These are phyloP conservation scores for Cirrhinus mrigala DNA, from an alignment of 2,797 vertebrate genomes.

Conservation along the genomic window DNA sequence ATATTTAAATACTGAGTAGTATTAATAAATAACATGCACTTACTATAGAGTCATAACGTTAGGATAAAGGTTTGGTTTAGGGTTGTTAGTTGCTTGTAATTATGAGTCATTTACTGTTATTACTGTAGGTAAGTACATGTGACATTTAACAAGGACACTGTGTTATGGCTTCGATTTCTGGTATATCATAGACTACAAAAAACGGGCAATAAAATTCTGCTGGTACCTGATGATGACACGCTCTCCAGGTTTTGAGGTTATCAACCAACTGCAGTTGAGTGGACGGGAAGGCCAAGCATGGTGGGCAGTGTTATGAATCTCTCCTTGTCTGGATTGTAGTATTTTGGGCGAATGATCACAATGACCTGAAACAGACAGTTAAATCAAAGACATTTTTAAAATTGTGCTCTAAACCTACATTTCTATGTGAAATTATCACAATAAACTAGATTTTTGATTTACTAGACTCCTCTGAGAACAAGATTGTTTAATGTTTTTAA, in stretches of 20 bases:
- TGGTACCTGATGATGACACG: constrained; percentile 83
- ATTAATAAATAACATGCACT: background rate
- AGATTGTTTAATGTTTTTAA: no score
- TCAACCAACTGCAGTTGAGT: constrained; percentile 83
- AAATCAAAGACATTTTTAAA: background rate
- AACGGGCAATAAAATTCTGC: background rate
- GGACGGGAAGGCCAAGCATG: constrained; percentile 73
- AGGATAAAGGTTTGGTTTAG: background rate
- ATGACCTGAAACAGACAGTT: constrained; percentile 64
- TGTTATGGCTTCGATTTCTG: background rate
- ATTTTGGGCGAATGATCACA: constrained; percentile 74
- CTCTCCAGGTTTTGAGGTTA: constrained; percentile 75
- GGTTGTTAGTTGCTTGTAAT: background rate
- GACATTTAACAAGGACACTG: background rate
- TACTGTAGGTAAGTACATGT: background rate
- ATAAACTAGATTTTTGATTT: background rate
- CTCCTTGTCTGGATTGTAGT: constrained; percentile 72
- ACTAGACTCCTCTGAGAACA: background rate
- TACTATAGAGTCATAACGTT: background rate
- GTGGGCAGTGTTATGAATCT: constrained; percentile 76
- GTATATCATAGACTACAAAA: background rate
- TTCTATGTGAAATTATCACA: background rate
- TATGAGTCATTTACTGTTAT: background rate
- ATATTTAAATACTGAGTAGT: background rate
- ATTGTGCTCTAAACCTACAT: background rate